Conservation (phyloP, 2,888 invertebrate species). For the Eupithecia vulgata region DNA sequence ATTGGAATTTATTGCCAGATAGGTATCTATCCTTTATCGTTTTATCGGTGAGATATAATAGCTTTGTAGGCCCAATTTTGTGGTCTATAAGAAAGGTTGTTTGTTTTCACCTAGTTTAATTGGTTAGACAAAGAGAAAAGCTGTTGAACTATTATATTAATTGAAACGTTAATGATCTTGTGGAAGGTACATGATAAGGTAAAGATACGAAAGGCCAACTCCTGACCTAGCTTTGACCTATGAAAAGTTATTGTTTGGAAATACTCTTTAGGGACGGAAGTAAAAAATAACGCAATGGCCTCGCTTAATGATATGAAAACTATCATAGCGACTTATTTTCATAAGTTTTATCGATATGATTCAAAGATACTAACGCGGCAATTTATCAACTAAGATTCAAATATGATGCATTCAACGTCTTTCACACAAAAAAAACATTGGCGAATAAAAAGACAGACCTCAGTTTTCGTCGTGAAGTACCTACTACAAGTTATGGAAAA, state of each 20-base stretch:
- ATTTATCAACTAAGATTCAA: background rate
- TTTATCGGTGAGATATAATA: conserved; percentile 24
- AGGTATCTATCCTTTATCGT: conserved; percentile 30
- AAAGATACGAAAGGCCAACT: background rate
- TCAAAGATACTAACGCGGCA: background rate
- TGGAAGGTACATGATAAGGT: conserved; percentile 16
- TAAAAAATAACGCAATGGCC: conserved; percentile 21
- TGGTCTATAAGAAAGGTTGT: background rate
- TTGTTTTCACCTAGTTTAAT: background rate
- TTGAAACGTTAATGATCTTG: background rate
- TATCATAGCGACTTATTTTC: background rate
- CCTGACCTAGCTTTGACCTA: conserved; percentile 18
- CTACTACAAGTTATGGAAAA: too few species aligned
- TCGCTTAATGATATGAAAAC: conserved; percentile 19
- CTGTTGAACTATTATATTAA: background rate
- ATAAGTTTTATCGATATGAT: background rate
- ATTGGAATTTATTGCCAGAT: conserved; percentile 35
- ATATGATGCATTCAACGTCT: background rate
- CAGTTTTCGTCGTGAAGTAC: background rate
- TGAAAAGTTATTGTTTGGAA: conserved; percentile 20
- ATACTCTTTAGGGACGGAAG: conserved; percentile 11
- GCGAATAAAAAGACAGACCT: too few species aligned
- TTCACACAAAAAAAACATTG: background rate
- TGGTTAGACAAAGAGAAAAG: background rate
- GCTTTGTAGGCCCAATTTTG: conserved; percentile 27